Conservation (phyloP, 2,797 vertebrate species). For the Nyctibius grandis region DNA sequence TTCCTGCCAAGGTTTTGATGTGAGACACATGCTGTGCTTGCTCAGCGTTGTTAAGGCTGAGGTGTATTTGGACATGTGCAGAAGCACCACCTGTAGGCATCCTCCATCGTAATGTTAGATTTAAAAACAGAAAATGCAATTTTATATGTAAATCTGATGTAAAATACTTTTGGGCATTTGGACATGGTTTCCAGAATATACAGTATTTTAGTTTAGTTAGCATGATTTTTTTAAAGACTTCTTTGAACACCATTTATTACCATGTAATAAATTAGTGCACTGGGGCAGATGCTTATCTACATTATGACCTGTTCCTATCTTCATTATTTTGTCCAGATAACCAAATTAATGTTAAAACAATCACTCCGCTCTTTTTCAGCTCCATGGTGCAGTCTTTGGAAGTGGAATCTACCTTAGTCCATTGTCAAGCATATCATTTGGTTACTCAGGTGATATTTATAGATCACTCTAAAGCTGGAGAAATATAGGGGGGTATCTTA, state of each 20-base stretch:
- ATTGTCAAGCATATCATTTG: slow-evolving; percentile 92
- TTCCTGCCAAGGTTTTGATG: background rate
- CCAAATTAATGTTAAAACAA: background rate
- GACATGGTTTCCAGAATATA: background rate
- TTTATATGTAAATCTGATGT: background rate
- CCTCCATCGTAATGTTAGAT: background rate
- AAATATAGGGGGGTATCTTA: background rate
- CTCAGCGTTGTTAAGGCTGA: background rate
- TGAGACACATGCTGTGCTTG: background rate
- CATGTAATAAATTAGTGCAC: background rate
- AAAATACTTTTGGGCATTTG: background rate
- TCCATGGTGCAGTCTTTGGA: slow-evolving; percentile 91
- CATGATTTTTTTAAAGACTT: background rate
- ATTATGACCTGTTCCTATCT: background rate
- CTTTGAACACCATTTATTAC: background rate
- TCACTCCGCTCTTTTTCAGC: slow-evolving; percentile 65
- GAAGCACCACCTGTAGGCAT: background rate
- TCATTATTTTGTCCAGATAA: background rate
- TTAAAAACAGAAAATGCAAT: background rate
- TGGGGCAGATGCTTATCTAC: background rate
- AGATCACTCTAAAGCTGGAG: slow-evolving; percentile 1
- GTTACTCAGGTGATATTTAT: slow-evolving; percentile 86
- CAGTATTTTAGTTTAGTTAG: background rate
- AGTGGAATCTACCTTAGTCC: slow-evolving; percentile 92
- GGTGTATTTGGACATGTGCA: background rate